Base-by-base conservation (phyloP, 2,113 vertebrate species). In the Elachura formosa region DNA sequence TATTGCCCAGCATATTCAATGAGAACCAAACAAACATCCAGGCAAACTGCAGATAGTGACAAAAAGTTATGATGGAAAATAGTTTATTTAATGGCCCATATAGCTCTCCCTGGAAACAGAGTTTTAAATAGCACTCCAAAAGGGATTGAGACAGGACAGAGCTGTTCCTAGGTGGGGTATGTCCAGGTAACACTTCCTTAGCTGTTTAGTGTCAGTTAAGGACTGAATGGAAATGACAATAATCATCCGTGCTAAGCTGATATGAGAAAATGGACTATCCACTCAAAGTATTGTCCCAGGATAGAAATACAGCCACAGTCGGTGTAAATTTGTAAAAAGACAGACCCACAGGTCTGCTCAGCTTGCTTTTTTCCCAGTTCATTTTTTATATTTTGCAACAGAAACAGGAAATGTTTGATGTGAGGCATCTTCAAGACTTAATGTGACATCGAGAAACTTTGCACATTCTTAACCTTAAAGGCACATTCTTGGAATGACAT, bases 361-460 rank as follows among this genome's bases (percentile, higher is more conserved):
- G 71, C 28, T 93, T 84, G 54, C 24, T 31, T 93, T 73, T 79
- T 71, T 17, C 26, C 68, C 74, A 46, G 31, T 55, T 75, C 11
- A 73, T 93, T 95, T 81, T 89, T 86, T 59, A 93, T 89, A 36
- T 36, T 71, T 80, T 81, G n/a, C 15, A 62, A 51, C 59, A 93
- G 75, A 93, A 97, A 95, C 90, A 97, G 95, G 97, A 97, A 98
- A 95, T 55, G 11, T 96, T 94, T 96, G 89, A 96, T 95, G 77
- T 68, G 89, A 96, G 55, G 90, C 89, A 83, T 94, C 90, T 97
- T 85, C 83, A 75, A 93, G 87, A 89, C 68, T 71, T 73, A 69
- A 88, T 84, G 64, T 81, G 89, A 93, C 94, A 92, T 84, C 25
- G 23, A 90, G 74, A 91, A 91, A 93, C 78, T 90, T 96, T 93